Base-by-base conservation (phyloP, 2,888 invertebrate species). In the Augiades crinisus region DNA sequence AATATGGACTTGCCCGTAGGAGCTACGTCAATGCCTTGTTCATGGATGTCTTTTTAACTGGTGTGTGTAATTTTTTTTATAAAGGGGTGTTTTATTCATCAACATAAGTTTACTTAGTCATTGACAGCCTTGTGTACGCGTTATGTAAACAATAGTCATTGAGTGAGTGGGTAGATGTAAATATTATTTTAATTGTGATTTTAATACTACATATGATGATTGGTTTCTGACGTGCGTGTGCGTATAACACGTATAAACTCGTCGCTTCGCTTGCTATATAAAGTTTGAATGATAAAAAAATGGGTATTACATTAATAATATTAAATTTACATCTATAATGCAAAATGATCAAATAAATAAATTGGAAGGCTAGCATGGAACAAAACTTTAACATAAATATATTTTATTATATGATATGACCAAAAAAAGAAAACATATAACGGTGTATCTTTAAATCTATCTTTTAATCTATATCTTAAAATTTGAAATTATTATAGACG, bases 31-130 rank as follows among this genome's bases (percentile, higher is more conserved):
- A 86, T 89, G 89, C 83, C 73, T 84, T 89, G 85, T 89, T 89
- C 88, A 89, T 89, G 89, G 89, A 89, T 89, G 87, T 89, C 82
- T 81, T 86, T 83, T 87, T 88, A 87, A 89, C 79, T 75, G 89
- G 89, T 89, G 84, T 80, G 89, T 89, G 76, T 59, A 60, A 56
- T 72, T 72, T 69, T 53, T 65, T 67, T 72, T 65, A 56, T 49
- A 38, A 16, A 52, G 21, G 12, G 16, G 22, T 36, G 40, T 45
- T 47, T 56, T 47, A 37, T 47, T 53, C 19, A 45, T 46, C 33
- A 47, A 31, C n/a, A 37, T 6, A 12, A 13, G 8, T 43, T 43
- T 22, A 21, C 30, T 47, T 30, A 21, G 24, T 37, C 43, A 37
- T 27, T 37, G 16, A 19, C 34, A 17, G n/a, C 24, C 8, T 41